Evolutionary conservation across 2,888 invertebrate species (phyloP), one percentile per base, ranked within the genome.

Genomic region (Idaea dimidiata): DNA sequence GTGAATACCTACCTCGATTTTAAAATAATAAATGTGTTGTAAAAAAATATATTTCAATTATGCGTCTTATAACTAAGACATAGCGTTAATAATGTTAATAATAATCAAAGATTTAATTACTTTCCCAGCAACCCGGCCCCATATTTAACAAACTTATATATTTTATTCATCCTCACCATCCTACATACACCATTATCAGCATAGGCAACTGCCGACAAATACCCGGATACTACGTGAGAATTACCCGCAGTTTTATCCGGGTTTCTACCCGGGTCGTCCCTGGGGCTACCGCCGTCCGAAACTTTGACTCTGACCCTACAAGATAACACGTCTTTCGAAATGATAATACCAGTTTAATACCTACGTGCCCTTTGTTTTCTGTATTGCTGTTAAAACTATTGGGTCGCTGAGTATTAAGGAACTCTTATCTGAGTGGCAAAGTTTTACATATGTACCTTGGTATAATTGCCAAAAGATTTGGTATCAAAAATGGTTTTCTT

Each of bases 171-270:
- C 33, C 7, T 14, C 33, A 2, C 33, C 33, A 33, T 43, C 43
- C 10, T 14, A 43, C 43, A 43, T 43, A 43, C 43, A 43, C 43
- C 10, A 43, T 43, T 43, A 43, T 43, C 43, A 43, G 43, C 14
- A 43, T 14, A 43, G 43, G 8, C 43, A 80, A 43, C 8, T 8
- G 43, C 43, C 84, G 87, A 87, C 85, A 89, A 91, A 89, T 84
- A 82, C 77, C 14, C 79, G 79, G 81, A 82, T 83, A 86, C 84
- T 86, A 90, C 84, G 91, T 92, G 93, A 82, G 87, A 92, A 93
- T 93, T 90, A 89, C 91, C 81, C 81, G 82, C 84, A 91, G 88
- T 91, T 92, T 92, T 93, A 92, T 89, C 89, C 88, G 75, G 81
- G 83, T 78, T 78, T 80, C 80, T 82, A 83, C 82, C 83, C 77